Evolutionary conservation across 2,888 invertebrate genomes (phyloP).

Genomic region (Aporophyla nigra): DNA sequence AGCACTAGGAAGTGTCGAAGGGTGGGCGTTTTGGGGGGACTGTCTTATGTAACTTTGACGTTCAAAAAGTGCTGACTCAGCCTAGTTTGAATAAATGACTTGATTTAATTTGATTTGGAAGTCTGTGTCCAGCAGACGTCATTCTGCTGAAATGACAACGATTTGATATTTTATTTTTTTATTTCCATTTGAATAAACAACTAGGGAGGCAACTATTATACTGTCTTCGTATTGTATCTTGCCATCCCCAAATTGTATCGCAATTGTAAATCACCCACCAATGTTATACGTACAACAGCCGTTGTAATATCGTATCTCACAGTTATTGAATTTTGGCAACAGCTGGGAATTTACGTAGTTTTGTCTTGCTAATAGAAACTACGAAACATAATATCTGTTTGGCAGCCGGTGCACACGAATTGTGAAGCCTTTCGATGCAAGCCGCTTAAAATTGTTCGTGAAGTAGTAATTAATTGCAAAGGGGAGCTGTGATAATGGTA

Average conservation of each 20-base stretch:
- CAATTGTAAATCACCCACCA: constrained; percentile 29
- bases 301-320: constrained; percentile 38
- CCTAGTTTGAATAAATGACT: too few species aligned
- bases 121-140: too few species aligned
- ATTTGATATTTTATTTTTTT: too few species aligned
- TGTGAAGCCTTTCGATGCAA: neutral
- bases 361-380: constrained; percentile 47
- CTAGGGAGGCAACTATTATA: too few species aligned
- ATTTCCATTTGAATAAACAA: too few species aligned
- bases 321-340: constrained; percentile 57
- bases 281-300: constrained; percentile 37
- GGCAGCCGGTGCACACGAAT: constrained; percentile 10
- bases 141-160: too few species aligned
- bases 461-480: neutral
- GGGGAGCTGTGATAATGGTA: neutral
- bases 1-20: too few species aligned
- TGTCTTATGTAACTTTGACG: too few species aligned
- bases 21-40: too few species aligned
- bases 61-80: too few species aligned
- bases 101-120: too few species aligned
- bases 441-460: neutral
- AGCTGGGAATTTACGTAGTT: constrained; percentile 36
- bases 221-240: neutral
- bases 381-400: constrained; percentile 36
- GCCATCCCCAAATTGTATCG: neutral